These are phyloP conservation scores for Epicauta chinensis DNA, from an alignment of 1,140 invertebrate species.

Conservation along the genomic window DNA sequence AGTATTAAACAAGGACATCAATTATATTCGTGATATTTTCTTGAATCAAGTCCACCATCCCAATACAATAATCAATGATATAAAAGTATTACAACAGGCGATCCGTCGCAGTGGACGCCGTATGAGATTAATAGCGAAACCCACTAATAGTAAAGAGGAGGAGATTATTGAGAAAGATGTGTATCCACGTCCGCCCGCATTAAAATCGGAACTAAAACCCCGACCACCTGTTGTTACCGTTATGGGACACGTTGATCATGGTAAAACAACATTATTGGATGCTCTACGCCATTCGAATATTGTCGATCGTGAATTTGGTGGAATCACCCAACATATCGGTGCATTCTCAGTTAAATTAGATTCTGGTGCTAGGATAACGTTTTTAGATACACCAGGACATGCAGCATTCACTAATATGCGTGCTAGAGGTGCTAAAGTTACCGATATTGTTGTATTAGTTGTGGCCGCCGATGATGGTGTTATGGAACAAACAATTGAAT, in stretches of 20 bases:
- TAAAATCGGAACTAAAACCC: conserved; percentile 55
- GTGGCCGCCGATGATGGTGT: conserved; percentile 99
- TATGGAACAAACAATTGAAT: conserved; percentile 93
- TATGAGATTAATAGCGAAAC: conserved; percentile 35
- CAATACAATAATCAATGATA: conserved; percentile 30
- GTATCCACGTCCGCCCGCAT: conserved; percentile 47
- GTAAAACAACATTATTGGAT: conserved; percentile 96
- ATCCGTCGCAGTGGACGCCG: conserved; percentile 32
- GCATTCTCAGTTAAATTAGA: conserved; percentile 82
- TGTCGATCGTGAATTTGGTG: conserved; percentile 92
- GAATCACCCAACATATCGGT: conserved; percentile 99
- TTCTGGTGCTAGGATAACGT: conserved; percentile 77
- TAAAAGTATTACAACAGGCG: conserved; percentile 33
- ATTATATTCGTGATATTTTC: conserved; percentile 37
- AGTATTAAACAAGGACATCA: conserved; percentile 48
- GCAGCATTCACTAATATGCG: conserved; percentile 93
- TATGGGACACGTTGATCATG: conserved; percentile 99
- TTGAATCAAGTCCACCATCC: conserved; percentile 30
- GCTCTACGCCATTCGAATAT: conserved; percentile 78
- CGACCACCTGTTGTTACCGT: conserved; percentile 91
- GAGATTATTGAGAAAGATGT: conserved; percentile 32
- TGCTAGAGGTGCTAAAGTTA: conserved; percentile 81
- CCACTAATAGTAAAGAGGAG: conserved; percentile 22
- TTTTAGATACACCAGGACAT: conserved; percentile 99
- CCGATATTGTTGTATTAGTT: conserved; percentile 94